Percentiles rank a stretch among this genome's conserved stretches.
These are phyloP conservation scores for Agapostemon virescens DNA, from an alignment of 2,888 invertebrate genomes.

Conservation along the genomic window DNA sequence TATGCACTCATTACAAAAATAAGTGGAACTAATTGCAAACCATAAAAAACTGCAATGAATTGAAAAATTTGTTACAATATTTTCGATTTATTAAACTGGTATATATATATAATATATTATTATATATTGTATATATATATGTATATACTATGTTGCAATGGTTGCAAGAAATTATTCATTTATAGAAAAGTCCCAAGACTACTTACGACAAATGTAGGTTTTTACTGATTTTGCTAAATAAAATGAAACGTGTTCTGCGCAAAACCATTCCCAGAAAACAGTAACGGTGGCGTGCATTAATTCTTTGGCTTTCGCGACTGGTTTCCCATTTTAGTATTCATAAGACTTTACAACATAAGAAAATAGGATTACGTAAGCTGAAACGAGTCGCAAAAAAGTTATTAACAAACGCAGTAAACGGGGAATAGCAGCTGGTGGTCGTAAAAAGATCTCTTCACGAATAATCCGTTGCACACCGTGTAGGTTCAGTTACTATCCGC, in stretches of 20 bases:
- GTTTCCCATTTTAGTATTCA: conserved; percentile 37
- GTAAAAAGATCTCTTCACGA: conserved; percentile 30
- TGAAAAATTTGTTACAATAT: no score
- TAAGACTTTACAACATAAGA: conserved; percentile 37
- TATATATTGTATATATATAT: no score
- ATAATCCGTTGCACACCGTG: conserved; percentile 22
- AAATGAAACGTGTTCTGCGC: background rate
- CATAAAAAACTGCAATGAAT: background rate
- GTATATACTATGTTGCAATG: background rate
- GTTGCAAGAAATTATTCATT: background rate
- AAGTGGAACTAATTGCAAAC: background rate
- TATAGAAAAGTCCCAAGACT: background rate
- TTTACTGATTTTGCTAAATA: background rate
- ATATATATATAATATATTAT: no score
- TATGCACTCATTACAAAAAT: background rate
- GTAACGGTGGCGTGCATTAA: conserved; percentile 18
- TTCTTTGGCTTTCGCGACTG: conserved; percentile 21
- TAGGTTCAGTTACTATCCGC: conserved; percentile 16
- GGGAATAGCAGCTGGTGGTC: conserved; percentile 10
- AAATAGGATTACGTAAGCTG: conserved; percentile 23
- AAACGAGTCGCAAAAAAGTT: conserved; percentile 45
- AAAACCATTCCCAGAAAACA: background rate
- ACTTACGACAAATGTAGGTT: background rate
- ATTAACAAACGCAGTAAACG: conserved; percentile 52
- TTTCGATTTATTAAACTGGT: no score